Base-by-base conservation (phyloP, 2,113 vertebrate species). In the Accipiter cooperii region DNA sequence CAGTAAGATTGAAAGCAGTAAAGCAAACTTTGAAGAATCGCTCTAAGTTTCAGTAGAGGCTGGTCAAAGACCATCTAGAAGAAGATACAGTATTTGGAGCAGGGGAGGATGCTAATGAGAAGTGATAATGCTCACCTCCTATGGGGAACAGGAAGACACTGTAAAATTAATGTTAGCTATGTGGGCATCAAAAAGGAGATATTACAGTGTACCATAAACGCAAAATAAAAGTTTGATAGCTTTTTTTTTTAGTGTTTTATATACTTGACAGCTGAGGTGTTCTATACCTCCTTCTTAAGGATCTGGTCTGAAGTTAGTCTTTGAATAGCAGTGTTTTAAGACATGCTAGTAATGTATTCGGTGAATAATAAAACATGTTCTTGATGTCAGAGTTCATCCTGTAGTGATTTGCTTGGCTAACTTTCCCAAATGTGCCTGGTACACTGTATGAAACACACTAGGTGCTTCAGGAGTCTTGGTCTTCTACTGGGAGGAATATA, bases 371-470 rank as follows among this genome's bases (percentile, higher is more conserved):
- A 17, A 28, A 12, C 8, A 0, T 17, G 40, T 13, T 54, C 8
- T 13, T 18, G 26, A 38, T 38, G 42, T 36, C 75, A 1, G 8
- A 36, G 65, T 24, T 89, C 34, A 13, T 58, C 0, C 2, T 34
- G 63, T 26, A 36, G 42, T 36, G 47, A 14, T 34, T 63, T 61
- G 13, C 49, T 52, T 66, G 61, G 31, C 9, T 44, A 14, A 12
- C 66, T 76, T 36, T 42, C 65, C n/a, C 52, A 44, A 55, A 22
- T 40, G 33, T 24, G 5, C 60, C 16, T 1, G 1, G 19, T 38
- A 9, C 8, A 2, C 38, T 42, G 58, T n/a, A 12, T n/a, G 34
- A 31, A n/a, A 17, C 4, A 0, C 29, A 66, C 12, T 4, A 10
- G 24, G 20, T 20, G 2, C 5, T 42, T 52, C 47, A 26, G n/a